phyloP scores from a whole-genome alignment of 1,140 invertebrate genomes.

The Saccostrea cuccullata region DNA sequence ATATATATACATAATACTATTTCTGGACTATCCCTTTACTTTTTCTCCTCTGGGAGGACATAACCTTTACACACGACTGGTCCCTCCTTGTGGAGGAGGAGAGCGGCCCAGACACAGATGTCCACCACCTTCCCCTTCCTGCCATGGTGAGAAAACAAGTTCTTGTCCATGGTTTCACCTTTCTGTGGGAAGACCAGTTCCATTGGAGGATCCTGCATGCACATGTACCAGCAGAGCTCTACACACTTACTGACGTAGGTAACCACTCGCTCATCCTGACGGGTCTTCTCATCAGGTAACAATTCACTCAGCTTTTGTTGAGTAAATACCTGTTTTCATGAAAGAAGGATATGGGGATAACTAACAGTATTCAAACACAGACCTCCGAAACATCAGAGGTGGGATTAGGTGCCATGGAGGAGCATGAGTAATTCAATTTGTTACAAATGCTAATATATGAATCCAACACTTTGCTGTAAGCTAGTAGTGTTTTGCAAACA shows the following conservation, averaged over 20 bases:
- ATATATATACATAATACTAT: no score
- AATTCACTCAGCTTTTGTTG: neutral
- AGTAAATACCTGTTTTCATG: slow-evolving; percentile 11
- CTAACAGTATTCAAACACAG: no score
- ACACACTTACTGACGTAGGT: slow-evolving; percentile 24
- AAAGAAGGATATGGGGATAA: neutral
- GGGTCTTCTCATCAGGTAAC: neutral
- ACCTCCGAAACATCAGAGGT: no score
- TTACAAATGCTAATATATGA: no score
- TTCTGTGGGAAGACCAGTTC: neutral
- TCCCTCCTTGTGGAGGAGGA: slow-evolving; percentile 7
- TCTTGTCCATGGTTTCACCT: neutral
- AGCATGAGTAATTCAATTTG: no score
- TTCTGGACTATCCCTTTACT: neutral
- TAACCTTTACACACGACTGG: slow-evolving; percentile 22
- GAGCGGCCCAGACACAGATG: neutral
- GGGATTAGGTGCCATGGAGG: no score
- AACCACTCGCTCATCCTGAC: neutral
- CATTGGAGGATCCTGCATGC: slow-evolving; percentile 44
- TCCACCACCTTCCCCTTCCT: slow-evolving; percentile 23
- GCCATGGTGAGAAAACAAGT: neutral
- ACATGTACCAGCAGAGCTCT: slow-evolving; percentile 40
- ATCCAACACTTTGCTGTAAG: no score
- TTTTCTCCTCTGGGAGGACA: slow-evolving; percentile 3
- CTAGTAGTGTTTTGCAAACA: neutral